Base-by-base conservation (phyloP, 2,797 vertebrate species). In the Zalophus californianus region DNA sequence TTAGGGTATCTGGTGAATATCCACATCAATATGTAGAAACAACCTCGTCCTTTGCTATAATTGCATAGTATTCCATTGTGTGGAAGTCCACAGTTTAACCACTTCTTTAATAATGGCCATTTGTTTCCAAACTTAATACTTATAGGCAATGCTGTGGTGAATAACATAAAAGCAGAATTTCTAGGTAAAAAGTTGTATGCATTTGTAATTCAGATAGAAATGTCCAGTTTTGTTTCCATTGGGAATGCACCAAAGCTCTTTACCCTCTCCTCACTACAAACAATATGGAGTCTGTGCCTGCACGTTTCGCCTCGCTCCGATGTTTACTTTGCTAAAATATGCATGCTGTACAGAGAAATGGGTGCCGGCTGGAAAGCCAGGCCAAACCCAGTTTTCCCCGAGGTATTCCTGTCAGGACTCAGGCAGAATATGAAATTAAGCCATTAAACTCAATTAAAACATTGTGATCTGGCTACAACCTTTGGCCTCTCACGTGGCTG, bases 191-290 rank as follows among this genome's bases (percentile, higher is more conserved):
- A 3, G 16, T 83, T 86, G 64, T 86, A 21, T 66, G 15, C 38
- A 7, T 89, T 96, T 89, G 29, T 93, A 86, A 77, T 83, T 94
- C 27, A 72, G 35, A 82, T 13, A n/a, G 29, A 85, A 85, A 66
- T 73, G 64, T 84, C 12, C 12, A 85, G 0, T 90, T 15, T 56
- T 56, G 0, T 83, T 90, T 72, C 32, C 1, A 58, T 3, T 2
- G 66, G 60, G 7, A 79, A 91, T 66, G 18, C 4, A 7, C 9
- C 27, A 23, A 27, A 64, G n/a, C n/a, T 41, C 50, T 91, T 87
- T 23, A n/a, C 11, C 79, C n/a, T 86, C 78, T 56, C 78, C 82
- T 90, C 60, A 64, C 13, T 85, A 56, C 32, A 41, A 72, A 25
- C 29, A 58, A 25, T 32, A n/a, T 89, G 8, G 52, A 89, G 66